Base-by-base conservation (phyloP, 2,113 vertebrate species). In the Fulica atra region DNA sequence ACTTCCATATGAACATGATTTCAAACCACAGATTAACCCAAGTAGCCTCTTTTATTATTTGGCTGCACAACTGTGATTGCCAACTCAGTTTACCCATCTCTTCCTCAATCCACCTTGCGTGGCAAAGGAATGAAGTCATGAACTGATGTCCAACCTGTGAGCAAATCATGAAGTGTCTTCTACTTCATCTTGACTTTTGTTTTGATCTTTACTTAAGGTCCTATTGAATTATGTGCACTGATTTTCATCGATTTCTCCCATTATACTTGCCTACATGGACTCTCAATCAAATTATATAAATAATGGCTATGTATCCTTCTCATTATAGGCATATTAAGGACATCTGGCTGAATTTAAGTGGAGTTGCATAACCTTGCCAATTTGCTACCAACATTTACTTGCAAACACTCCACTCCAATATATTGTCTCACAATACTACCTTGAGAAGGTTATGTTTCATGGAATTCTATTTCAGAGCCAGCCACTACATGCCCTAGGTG, bases 201-300 rank as follows among this genome's bases (percentile, higher is more conserved):
- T 94, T 84, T 11, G 13, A 38, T 63, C 85, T 93, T 90, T 93
- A 78, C 60, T 89, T 82, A 78, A 28, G 38, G 48, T 48, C 17
- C 51, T 85, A 26, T 51, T 93, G 63, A 89, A 85, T 94, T 72
- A 80, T 1, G 7, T 71, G 29, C 18, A 23, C 44, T 36, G 40
- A 13, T 89, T 92, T 85, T 91, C 38, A 71, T 95, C 80, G 72
- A 93, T 93, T 84, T 92, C 51, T 70, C 64, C 59, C 25, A 53
- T 84, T 92, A 53, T 51, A 81, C 56, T 89, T 91, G 56, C 42
- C 65, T 74, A 81, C 24, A 7, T 46, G 51, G 46, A 78, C 38
- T 59, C 38, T 82, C 72, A 42, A 68, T 93, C 72, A 63, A 85
- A 85, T 92, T 76, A 89, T 31, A 35, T 33, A 61, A 56, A 84